phyloP scores from a whole-genome alignment of 2,888 invertebrate genomes.

The Tachina grossa region DNA sequence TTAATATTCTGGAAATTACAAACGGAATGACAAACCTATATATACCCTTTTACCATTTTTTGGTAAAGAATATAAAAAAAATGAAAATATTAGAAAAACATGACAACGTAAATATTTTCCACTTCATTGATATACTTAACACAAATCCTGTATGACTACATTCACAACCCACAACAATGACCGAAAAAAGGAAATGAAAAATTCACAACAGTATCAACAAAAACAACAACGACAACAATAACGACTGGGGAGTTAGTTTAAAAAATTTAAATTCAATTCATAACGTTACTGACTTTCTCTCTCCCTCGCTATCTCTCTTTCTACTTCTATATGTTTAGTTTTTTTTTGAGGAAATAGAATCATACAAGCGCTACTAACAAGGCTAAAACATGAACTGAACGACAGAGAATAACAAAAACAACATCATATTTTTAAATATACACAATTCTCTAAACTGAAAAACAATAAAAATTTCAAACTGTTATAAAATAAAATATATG shows the following conservation, averaged over 20 bases:
- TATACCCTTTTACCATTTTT: too few relatives aligned
- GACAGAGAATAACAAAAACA: conserved; percentile 6
- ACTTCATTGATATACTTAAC: conserved; percentile 67
- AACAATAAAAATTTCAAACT: conserved; percentile 29
- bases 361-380: conserved; percentile 21
- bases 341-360: neutral
- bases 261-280: conserved; percentile 43
- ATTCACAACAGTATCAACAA: neutral
- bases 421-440: conserved; percentile 6
- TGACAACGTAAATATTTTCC: conserved; percentile 71
- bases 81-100: conserved; percentile 28
- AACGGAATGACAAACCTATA: too few relatives aligned
- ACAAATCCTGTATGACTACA: conserved; percentile 15
- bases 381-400: conserved; percentile 13
- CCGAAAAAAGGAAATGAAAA: conserved; percentile 34
- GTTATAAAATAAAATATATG: conserved; percentile 6
- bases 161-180: conserved; percentile 32
- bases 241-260: conserved; percentile 23
- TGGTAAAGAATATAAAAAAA: too few relatives aligned
- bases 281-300: conserved; percentile 9
- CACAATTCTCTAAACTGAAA: conserved; percentile 39
- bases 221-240: conserved; percentile 8
- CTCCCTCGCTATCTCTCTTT: neutral
- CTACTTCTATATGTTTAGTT: neutral
- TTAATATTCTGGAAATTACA: too few relatives aligned